Conservation (phyloP, 2,888 invertebrate species). For the Erynnis tages region DNA sequence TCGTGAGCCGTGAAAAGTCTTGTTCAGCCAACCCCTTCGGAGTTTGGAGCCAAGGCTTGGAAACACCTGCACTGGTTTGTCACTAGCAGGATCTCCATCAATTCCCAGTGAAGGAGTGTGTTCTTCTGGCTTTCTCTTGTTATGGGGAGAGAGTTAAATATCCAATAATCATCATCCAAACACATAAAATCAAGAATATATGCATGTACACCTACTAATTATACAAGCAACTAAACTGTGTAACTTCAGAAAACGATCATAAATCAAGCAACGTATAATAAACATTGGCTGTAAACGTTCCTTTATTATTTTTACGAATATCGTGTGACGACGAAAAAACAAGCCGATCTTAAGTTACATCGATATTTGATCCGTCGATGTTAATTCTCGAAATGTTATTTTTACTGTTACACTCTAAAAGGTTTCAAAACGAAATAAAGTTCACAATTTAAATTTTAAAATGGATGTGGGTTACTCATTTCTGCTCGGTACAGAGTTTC, state of each 20-base stretch:
- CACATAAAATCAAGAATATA: too few relatives aligned
- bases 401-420: conserved; percentile 23
- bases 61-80: too few relatives aligned
- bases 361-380: conserved; percentile 36
- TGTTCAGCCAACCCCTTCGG: too few relatives aligned
- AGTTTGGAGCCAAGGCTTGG: too few relatives aligned
- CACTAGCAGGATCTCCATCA: too few relatives aligned
- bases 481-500: not conserved
- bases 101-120: too few relatives aligned
- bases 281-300: conserved; percentile 44
- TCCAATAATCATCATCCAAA: too few relatives aligned
- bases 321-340: conserved; percentile 48
- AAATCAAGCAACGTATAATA: conserved; percentile 37
- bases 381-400: conserved; percentile 30
- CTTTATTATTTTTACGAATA: conserved; percentile 48
- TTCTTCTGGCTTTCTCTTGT: too few relatives aligned
- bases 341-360: conserved; percentile 42
- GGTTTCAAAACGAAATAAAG: conserved; percentile 9
- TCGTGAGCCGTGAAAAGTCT: too few relatives aligned
- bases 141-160: too few relatives aligned
- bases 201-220: too few relatives aligned
- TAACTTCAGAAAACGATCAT: conserved; percentile 14
- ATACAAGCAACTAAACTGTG: not conserved
- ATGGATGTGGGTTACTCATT: conserved; percentile 6
- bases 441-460: not conserved